Conservation (phyloP, 2,888 invertebrate species). For the Rotaria magnacalcarata region DNA sequence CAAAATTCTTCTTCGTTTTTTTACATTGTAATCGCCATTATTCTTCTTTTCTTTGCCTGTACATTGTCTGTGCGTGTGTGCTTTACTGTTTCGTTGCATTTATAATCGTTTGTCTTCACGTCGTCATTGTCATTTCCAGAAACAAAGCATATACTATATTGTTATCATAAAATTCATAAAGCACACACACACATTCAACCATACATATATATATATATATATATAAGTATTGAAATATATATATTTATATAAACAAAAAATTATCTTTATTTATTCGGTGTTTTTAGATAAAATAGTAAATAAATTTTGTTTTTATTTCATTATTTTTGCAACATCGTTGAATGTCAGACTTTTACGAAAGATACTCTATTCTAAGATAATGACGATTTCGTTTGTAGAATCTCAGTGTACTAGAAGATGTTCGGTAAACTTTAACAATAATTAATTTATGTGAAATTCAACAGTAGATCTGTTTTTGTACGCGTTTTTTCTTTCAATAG, state of each 20-base stretch:
- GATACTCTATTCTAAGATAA: too few species aligned
- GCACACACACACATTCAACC: not conserved
- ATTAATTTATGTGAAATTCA: too few species aligned
- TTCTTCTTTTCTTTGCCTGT: not conserved
- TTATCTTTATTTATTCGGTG: constrained; percentile 26
- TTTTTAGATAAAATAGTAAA: not conserved
- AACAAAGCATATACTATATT: not conserved
- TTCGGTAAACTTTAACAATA: too few species aligned
- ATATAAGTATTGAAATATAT: not conserved
- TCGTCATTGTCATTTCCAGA: constrained; percentile 12
- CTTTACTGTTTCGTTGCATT: not conserved
- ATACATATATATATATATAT: not conserved
- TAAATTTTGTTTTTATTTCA: too few species aligned
- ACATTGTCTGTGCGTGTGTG: not conserved
- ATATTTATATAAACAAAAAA: constrained; percentile 7
- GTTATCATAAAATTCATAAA: not conserved
- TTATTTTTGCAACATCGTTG: too few species aligned
- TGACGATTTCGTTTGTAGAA: too few species aligned
- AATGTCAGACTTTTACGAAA: too few species aligned
- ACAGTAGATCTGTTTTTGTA: too few species aligned
- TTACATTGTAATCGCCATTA: not conserved
- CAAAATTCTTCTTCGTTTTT: not conserved
- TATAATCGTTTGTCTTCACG: not conserved
- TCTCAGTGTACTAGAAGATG: too few species aligned
- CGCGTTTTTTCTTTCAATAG: too few species aligned